Evolutionary conservation across 1,140 invertebrate species (phyloP).

Genomic region (Ceratina japonica): DNA sequence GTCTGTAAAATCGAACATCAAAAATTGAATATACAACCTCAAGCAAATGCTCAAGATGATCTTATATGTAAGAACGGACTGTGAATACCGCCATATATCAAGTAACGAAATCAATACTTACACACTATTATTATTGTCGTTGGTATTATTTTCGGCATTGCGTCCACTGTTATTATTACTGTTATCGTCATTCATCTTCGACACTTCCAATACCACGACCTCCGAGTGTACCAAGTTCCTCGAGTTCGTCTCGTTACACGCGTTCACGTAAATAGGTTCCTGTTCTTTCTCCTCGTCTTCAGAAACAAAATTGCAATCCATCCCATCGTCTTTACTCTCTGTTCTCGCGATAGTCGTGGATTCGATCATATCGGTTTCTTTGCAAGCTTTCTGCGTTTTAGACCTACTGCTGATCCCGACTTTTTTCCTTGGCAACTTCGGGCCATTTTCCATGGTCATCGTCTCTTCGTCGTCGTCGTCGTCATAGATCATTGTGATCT

Average conservation of each 20-base stretch:
- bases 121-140: conserved; percentile 53
- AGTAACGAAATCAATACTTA: conserved; percentile 40
- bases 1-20: conserved; percentile 34
- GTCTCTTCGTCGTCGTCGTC: conserved; percentile 41
- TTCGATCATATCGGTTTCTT: conserved; percentile 20
- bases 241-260: conserved; percentile 66
- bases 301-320: conserved; percentile 75
- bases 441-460: conserved; percentile 39
- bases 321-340: conserved; percentile 75
- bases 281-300: conserved; percentile 71
- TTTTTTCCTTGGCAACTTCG: conserved; percentile 43
- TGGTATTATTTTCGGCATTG: conserved; percentile 40
- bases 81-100: too few species aligned
- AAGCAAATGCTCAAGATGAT: too few species aligned
- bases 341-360: conserved; percentile 61
- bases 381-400: conserved; percentile 41
- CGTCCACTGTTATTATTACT: conserved; percentile 54
- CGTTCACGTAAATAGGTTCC: conserved; percentile 75
- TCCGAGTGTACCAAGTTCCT: conserved; percentile 55
- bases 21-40: conserved; percentile 25
- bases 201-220: neutral
- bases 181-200: conserved; percentile 44
- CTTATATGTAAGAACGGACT: too few species aligned
- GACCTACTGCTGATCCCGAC: conserved; percentile 18
- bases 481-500: conserved; percentile 57